phyloP scores from a whole-genome alignment of 2,888 invertebrate species.

The Eucera pruinosa region DNA sequence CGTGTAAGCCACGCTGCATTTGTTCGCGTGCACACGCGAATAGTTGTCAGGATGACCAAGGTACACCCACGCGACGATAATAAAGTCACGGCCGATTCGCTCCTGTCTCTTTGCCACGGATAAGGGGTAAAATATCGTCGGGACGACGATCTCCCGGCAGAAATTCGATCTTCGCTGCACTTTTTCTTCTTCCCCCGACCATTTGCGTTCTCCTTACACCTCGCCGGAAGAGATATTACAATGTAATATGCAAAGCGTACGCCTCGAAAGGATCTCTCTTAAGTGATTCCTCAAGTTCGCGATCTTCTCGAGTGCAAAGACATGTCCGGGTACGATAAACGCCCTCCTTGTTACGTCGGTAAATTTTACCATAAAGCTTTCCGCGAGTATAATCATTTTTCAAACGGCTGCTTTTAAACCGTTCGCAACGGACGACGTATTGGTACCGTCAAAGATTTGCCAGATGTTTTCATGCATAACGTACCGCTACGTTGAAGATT shows the following conservation, averaged over 20 bases:
- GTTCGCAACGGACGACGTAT: too few species aligned
- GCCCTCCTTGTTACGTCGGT: constrained; percentile 14
- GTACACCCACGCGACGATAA: constrained; percentile 66
- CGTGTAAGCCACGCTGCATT: constrained; percentile 38
- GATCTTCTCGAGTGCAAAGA: constrained; percentile 38
- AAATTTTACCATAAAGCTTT: background rate
- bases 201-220: constrained; percentile 37
- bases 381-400: too few species aligned
- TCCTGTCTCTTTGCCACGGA: constrained; percentile 66
- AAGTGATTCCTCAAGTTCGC: constrained; percentile 55
- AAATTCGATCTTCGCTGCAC: constrained; percentile 46
- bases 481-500: too few species aligned
- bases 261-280: constrained; percentile 14
- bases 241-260: constrained; percentile 50
- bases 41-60: constrained; percentile 56
- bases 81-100: constrained; percentile 71
- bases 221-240: constrained; percentile 46
- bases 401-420: too few species aligned
- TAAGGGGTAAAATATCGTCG: constrained; percentile 63
- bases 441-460: too few species aligned
- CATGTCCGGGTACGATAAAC: constrained; percentile 36
- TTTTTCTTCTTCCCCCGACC: constrained; percentile 12
- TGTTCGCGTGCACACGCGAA: constrained; percentile 51
- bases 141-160: constrained; percentile 57
- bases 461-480: too few species aligned